These are phyloP conservation scores for Chloroceryle aenea DNA, from an alignment of 2,113 vertebrate genomes.

Conservation along the genomic window DNA sequence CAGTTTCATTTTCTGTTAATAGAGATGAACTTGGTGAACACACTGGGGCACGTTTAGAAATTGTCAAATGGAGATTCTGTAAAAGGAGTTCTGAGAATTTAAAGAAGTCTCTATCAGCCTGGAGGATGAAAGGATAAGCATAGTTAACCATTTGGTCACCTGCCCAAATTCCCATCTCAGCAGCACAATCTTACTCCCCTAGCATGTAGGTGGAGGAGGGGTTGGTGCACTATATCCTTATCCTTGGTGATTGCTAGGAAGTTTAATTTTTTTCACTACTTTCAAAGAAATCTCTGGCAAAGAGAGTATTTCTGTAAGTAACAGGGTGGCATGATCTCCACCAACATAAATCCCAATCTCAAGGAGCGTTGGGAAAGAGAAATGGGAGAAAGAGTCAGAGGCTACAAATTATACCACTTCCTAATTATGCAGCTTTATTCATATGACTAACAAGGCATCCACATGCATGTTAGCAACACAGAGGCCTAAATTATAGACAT, in stretches of 20 bases:
- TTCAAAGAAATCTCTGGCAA: conserved; percentile 18
- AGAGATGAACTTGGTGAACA: conserved; percentile 54
- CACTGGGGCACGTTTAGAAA: conserved; percentile 61
- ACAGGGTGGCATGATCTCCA: background rate
- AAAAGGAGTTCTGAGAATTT: conserved; percentile 47
- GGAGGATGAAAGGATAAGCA: conserved; percentile 24
- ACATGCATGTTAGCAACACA: conserved; percentile 4
- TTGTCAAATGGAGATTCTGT: conserved; percentile 39
- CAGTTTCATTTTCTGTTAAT: conserved; percentile 66
- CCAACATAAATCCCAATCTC: conserved; percentile 22
- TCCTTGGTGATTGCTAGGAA: background rate
- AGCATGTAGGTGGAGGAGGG: fast-evolving
- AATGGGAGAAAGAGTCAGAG: conserved; percentile 39
- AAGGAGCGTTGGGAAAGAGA: background rate
- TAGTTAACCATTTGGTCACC: background rate
- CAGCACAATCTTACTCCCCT: background rate
- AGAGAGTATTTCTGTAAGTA: conserved; percentile 31
- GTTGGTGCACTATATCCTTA: background rate
- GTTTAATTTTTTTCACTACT: conserved; percentile 26
- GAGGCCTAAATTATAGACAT: conserved; percentile 11
- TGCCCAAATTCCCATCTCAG: background rate
- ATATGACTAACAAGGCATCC: background rate
- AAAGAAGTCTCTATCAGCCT: conserved; percentile 24
- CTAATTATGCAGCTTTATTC: conserved; percentile 47
- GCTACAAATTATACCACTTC: conserved; percentile 3